Percentiles rank a stretch among this genome's conserved stretches.
phyloP scores from a whole-genome alignment of 2,888 invertebrate genomes.

The Platycnemis pennipes region DNA sequence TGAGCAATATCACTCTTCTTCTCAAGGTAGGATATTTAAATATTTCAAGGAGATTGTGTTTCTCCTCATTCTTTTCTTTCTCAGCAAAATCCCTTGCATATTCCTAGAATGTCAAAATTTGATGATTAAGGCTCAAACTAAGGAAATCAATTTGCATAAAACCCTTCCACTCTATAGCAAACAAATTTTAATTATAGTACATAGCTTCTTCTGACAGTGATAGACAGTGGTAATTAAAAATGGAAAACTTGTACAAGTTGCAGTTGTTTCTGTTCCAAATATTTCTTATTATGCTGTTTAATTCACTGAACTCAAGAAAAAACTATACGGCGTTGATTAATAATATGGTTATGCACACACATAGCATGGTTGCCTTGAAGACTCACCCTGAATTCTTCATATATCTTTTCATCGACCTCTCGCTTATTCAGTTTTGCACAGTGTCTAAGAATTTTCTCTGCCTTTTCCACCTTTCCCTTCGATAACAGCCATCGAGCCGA shows the following conservation, averaged over 20 bases:
- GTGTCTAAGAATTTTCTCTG: conserved; percentile 74
- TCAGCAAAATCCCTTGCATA: conserved; percentile 68
- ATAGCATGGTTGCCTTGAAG: too few species aligned
- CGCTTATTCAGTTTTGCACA: conserved; percentile 68
- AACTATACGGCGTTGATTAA: too few species aligned
- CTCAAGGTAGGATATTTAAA: conserved; percentile 81
- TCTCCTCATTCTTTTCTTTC: conserved; percentile 17
- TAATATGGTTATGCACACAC: too few species aligned
- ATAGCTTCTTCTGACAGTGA: too few species aligned
- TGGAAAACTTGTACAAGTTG: too few species aligned
- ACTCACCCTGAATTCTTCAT: conserved; percentile 70
- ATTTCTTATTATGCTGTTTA: too few species aligned
- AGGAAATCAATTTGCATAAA: neutral
- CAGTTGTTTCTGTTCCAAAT: too few species aligned
- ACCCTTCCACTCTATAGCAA: too few species aligned
- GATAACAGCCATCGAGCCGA: conserved; percentile 83
- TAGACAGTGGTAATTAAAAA: too few species aligned
- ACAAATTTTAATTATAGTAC: too few species aligned
- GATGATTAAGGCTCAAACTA: too few species aligned
- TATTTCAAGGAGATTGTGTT: conserved; percentile 78
- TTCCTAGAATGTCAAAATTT: neutral
- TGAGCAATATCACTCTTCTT: conserved; percentile 76
- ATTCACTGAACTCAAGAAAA: too few species aligned
- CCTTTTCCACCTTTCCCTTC: conserved; percentile 80
- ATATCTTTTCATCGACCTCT: conserved; percentile 70